Evolutionary conservation across 2,113 vertebrate genomes (phyloP).

Genomic region (Erpornis zantholeuca): DNA sequence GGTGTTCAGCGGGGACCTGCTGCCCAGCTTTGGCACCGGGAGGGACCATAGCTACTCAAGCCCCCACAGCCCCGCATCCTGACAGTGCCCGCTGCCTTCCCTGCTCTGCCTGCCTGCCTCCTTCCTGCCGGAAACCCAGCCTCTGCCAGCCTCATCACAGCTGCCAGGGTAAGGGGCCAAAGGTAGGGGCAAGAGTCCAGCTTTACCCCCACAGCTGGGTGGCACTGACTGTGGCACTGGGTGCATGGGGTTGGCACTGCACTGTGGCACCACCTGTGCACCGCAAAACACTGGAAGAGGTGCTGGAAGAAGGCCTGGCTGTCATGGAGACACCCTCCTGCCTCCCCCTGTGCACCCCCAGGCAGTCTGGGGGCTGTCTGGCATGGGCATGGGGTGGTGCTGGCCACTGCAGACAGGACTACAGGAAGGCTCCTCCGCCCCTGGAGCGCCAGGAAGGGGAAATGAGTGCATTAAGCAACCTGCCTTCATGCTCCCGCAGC

Average conservation of each 20-base stretch:
- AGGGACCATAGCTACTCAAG: slow-evolving; percentile 92
- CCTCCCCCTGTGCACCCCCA: rapidly evolving
- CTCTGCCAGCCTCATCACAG: rapidly evolving
- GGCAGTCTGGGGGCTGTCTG: not conserved
- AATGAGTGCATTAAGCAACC: not conserved
- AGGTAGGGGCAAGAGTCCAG: rapidly evolving
- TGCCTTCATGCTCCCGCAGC: not conserved
- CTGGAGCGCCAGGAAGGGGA: not conserved
- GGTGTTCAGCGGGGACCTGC: slow-evolving; percentile 77
- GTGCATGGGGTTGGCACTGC: not conserved
- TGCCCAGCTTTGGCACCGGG: slow-evolving; percentile 62
- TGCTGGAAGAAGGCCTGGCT: not conserved
- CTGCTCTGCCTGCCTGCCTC: not conserved
- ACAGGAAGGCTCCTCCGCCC: not conserved
- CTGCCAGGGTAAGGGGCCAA: not conserved
- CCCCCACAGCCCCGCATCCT: slow-evolving; percentile 71
- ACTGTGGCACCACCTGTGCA: rapidly evolving
- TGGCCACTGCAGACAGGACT: rapidly evolving
- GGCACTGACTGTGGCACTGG: not conserved
- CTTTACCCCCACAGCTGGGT: not conserved
- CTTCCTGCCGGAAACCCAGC: not conserved
- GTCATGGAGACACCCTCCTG: rapidly evolving
- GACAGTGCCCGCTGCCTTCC: not conserved
- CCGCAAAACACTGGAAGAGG: not conserved
- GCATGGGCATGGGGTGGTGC: rapidly evolving